These are phyloP conservation scores for Heteronetta atricapilla DNA, from an alignment of 2,113 vertebrate species.

Conservation along the genomic window DNA sequence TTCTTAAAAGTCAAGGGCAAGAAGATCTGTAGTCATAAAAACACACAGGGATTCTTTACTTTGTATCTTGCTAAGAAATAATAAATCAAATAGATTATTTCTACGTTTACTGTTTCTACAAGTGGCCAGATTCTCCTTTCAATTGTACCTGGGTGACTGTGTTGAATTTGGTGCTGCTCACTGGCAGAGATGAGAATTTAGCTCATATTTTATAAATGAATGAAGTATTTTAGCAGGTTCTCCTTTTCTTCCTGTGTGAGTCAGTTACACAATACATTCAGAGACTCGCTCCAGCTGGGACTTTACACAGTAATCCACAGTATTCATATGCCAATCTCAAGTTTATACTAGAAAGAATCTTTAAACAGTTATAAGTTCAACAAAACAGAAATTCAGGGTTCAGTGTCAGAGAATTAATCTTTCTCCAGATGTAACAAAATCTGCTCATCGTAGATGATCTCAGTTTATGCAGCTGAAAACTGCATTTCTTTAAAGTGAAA, in stretches of 20 bases:
- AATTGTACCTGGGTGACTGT: neutral
- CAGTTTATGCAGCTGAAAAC: slow-evolving; percentile 39
- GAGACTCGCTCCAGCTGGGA: slow-evolving; percentile 48
- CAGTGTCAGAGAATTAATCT: slow-evolving; percentile 29
- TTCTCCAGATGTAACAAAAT: slow-evolving; percentile 24
- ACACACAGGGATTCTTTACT: neutral
- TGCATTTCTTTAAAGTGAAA: slow-evolving; percentile 1
- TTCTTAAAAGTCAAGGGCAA: neutral
- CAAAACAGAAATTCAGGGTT: slow-evolving; percentile 45
- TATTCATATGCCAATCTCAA: slow-evolving; percentile 30
- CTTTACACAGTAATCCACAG: slow-evolving; percentile 42
- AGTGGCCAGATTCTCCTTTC: neutral
- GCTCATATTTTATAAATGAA: slow-evolving; percentile 27
- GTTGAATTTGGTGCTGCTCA: neutral
- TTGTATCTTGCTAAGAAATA: neutral
- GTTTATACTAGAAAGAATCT: slow-evolving; percentile 53
- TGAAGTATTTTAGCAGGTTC: slow-evolving; percentile 52
- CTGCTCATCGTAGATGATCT: neutral
- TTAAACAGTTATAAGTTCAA: slow-evolving; percentile 39
- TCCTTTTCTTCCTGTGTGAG: slow-evolving; percentile 40
- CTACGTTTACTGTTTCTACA: neutral
- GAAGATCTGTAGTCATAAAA: neutral
- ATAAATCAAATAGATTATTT: neutral
- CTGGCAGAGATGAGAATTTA: neutral
- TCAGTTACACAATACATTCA: slow-evolving; percentile 13